Evolutionary conservation across 2,797 vertebrate genomes (phyloP).

Genomic region (Semaprochilodus insignis): DNA sequence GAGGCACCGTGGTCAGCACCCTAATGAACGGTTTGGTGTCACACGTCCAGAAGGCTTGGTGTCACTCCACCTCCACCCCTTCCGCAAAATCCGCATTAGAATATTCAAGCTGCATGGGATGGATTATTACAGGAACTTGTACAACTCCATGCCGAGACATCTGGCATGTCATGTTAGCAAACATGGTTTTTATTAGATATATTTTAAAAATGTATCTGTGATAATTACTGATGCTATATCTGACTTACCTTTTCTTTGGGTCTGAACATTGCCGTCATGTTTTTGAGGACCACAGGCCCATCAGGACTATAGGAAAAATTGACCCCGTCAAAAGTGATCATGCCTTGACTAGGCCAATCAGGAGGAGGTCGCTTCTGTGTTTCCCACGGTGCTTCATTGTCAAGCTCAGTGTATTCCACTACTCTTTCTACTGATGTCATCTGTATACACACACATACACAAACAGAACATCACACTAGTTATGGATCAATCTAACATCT

Average conservation of each 20-base stretch:
- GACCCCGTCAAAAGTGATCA: conserved; percentile 89
- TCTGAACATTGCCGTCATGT: conserved; percentile 86
- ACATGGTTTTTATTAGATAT: too few species aligned
- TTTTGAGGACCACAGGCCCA: conserved; percentile 87
- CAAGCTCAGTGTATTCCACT: conserved; percentile 91
- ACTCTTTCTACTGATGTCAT: conserved; percentile 96
- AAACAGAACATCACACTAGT: not conserved
- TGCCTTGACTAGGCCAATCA: conserved; percentile 88
- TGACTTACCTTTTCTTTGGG: conserved; percentile 88
- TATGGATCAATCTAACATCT: not conserved
- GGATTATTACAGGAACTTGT: too few species aligned
- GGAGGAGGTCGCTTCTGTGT: conserved; percentile 81
- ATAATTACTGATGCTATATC: conserved; percentile 37
- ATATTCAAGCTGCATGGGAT: too few species aligned
- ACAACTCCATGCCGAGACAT: too few species aligned
- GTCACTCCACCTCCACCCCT: too few species aligned
- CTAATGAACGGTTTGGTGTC: too few species aligned
- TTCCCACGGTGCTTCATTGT: conserved; percentile 93
- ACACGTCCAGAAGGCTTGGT: too few species aligned
- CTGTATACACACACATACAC: conserved; percentile 48
- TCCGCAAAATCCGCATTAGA: too few species aligned
- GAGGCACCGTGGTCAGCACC: too few species aligned
- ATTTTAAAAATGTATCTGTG: not conserved
- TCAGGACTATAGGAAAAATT: conserved; percentile 89
- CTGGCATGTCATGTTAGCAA: too few species aligned